These are phyloP conservation scores for Eurypyga helias DNA, from an alignment of 2,113 vertebrate genomes.

Conservation along the genomic window DNA sequence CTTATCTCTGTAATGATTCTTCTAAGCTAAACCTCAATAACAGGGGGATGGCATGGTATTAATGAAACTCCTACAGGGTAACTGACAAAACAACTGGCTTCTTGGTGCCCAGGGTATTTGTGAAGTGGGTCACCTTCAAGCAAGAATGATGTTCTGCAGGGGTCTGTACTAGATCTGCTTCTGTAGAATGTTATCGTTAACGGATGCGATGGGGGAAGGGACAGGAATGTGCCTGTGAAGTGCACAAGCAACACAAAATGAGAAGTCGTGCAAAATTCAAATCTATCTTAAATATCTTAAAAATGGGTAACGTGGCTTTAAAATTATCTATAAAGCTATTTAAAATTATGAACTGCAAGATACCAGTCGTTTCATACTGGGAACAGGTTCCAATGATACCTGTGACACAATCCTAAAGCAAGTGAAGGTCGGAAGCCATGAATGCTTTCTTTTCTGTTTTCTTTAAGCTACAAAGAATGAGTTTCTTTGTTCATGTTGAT, in stretches of 20 bases:
- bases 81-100: neutral
- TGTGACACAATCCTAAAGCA: neutral
- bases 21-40: neutral
- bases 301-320: neutral
- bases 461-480: neutral
- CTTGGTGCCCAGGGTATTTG: fast-evolving
- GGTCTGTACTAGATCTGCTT: neutral
- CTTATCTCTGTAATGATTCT: neutral
- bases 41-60: fast-evolving
- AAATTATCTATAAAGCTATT: neutral
- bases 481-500: neutral
- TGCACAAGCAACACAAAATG: neutral
- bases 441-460: neutral
- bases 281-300: neutral
- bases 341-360: neutral
- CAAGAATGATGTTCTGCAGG: neutral
- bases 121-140: neutral
- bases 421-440: neutral
- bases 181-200: too few relatives aligned
- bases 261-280: neutral
- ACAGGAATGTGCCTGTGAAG: too few relatives aligned
- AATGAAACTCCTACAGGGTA: neutral
- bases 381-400: neutral
- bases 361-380: neutral
- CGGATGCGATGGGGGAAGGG: too few relatives aligned